Base-by-base conservation (phyloP, 2,113 vertebrate genomes). In the Pygoscelis adeliae region DNA sequence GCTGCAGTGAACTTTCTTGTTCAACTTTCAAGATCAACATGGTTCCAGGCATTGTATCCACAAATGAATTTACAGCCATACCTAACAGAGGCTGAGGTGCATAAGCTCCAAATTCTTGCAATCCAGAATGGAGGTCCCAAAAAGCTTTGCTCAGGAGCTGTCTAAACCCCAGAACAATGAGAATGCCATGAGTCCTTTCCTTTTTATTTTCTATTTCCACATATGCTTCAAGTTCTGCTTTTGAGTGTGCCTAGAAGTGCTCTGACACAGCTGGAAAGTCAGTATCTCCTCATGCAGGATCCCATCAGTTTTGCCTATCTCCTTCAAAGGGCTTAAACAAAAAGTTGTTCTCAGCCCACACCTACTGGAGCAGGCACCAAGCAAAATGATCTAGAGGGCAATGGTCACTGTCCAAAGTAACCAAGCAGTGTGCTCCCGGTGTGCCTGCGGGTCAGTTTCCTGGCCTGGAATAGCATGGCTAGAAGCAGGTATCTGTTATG, bases 391-490 rank as follows among this genome's bases (percentile, higher is more conserved):
- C 46, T 47, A 21, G 46, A 36, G 46, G 15, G 6, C 15, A 32
- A 11, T 30, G 32, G 26, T 65, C 65, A 40, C 19, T 2, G 3
- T 67, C 17, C 14, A 5, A 13, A 82, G 42, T 30, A 29, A 53
- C 27, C 2, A 4, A 42, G 27, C 0, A 0, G 25, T 22, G 25
- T 34, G n/a, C 22, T 59, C 15, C 25, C 56, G 59, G 3, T 40
- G 10, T 55, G 42, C 17, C n/a, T 82, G 29, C 3, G 0, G 13
- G 20, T 63, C 47, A 58, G 34, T 26, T 9, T 82, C 9, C n/a
- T 49, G 40, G 27, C 58, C 22, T 84, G 65, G 40, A 77, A 62
- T 10, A 61, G 50, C 50, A 22, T 1, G 1, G 16, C 59, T 71
- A 27, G 81, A 78, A 73, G 19, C n/a, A 70, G 8, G 5, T 34